phyloP scores from a whole-genome alignment of 2,113 vertebrate genomes.

The Perognathus longimembris region DNA sequence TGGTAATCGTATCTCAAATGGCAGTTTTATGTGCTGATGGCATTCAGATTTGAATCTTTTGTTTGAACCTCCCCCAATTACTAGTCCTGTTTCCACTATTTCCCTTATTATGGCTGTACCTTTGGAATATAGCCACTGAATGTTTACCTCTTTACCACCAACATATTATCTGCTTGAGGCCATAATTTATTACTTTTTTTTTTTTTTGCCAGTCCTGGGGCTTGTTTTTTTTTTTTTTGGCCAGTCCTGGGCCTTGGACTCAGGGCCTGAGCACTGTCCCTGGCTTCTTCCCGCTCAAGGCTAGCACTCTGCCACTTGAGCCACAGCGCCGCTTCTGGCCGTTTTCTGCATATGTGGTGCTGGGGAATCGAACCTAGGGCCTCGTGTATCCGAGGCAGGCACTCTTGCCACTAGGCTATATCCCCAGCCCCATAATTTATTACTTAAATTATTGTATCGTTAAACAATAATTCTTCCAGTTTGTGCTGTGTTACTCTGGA shows the following conservation, averaged over 20 bases:
- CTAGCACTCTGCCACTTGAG: too few relatives aligned
- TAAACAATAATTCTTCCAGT: background rate
- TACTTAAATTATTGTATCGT: background rate
- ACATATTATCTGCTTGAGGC: background rate
- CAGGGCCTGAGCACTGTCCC: background rate
- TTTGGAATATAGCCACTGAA: background rate
- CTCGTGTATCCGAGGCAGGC: too few relatives aligned
- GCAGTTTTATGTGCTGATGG: background rate
- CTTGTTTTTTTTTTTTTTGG: background rate
- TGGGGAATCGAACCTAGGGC: too few relatives aligned
- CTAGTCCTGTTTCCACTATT: too few relatives aligned
- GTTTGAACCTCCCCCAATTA: background rate
- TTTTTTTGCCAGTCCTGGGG: background rate
- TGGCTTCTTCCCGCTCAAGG: too few relatives aligned
- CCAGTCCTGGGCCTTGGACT: background rate
- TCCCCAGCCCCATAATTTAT: background rate
- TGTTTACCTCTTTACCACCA: background rate
- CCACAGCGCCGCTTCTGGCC: too few relatives aligned
- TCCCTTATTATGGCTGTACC: background rate
- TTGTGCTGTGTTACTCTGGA: slow-evolving; percentile 13
- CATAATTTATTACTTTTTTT: background rate
- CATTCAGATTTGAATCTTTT: background rate
- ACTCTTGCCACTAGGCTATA: too few relatives aligned
- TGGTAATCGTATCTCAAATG: background rate
- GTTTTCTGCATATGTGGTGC: too few relatives aligned